Percentiles rank a stretch among this genome's conserved stretches.
Conservation (phyloP, 2,113 vertebrate genomes). For the Astur gentilis region DNA sequence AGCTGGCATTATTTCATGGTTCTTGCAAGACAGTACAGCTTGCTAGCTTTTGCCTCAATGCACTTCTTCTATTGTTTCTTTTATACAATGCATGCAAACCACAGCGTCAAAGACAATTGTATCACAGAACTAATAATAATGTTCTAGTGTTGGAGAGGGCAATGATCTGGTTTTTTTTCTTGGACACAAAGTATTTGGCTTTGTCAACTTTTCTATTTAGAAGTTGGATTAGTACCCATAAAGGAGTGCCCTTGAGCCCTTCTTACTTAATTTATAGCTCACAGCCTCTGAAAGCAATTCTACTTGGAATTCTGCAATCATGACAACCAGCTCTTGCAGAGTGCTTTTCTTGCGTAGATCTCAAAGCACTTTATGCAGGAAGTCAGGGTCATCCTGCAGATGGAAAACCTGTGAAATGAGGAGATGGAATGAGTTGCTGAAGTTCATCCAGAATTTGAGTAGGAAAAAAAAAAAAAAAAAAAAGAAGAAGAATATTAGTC, state of each 20-base stretch:
- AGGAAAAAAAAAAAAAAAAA: neutral
- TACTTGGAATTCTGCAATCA: neutral
- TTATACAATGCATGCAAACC: neutral
- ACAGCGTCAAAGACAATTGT: neutral
- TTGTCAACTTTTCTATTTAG: conserved; percentile 24
- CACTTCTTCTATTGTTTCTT: neutral
- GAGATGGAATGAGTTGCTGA: neutral
- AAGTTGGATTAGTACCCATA: conserved; percentile 2
- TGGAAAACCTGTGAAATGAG: neutral
- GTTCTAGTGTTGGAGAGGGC: neutral
- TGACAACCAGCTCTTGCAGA: neutral
- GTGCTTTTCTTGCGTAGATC: neutral
- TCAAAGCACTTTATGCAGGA: neutral
- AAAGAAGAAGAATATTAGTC: neutral
- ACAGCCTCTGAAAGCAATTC: neutral
- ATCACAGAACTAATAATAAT: conserved; percentile 1
- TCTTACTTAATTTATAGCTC: neutral
- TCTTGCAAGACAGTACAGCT: neutral
- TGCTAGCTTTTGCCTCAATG: neutral
- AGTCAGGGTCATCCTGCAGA: neutral
- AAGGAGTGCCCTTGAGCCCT: neutral
- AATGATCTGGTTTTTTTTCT: neutral
- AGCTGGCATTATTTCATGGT: neutral
- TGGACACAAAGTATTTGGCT: conserved; percentile 7
- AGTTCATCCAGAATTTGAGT: neutral